Evolutionary conservation across 1,140 invertebrate species (phyloP), one percentile per base, ranked within the genome.

Genomic region (Drosophila paulistorum): DNA sequence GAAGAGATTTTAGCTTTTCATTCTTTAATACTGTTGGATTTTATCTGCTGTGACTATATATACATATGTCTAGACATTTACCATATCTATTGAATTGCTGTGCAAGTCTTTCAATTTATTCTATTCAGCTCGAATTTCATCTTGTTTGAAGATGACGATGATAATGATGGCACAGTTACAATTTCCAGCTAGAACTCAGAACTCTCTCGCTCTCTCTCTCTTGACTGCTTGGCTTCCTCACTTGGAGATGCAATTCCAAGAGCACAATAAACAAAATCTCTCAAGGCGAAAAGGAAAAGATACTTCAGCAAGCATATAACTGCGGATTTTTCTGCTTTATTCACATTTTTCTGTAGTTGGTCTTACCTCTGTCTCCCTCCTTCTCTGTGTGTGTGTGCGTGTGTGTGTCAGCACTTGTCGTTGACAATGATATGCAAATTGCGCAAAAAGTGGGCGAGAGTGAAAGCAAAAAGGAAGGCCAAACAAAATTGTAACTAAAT

Each of bases 371-470:
- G 14, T 10, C 9, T 48, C 3, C 11, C 3, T 42, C 3, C 14
- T 6, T 42, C 10, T 5, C 4, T 42, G 13, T 42, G 41, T 42
- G 13, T 42, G 41, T 42, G 41, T 45, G n/a, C 17, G 42, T 45
- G 14, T 45, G 70, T 57, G 35, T 73, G 57, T 61, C 57, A 41
- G 60, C 71, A 42, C 73, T 75, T 75, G 73, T 74, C 71, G 55
- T 59, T 62, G 72, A 68, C 78, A 83, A 81, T 86, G 79, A 83
- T 86, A 86, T 86, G 82, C 82, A 86, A 86, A 86, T 87, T 86
- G 82, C 68, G 67, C 68, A 71, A 81, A 65, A 62, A 73, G 61
- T 65, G 58, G 39, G n/a, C 26, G 26, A 57, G 17, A 51, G 45
- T 17, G 7, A 60, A 67, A 68, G 39, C 26, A 55, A 64, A 63